phyloP scores from a whole-genome alignment of 2,888 invertebrate species.

The Apamea monoglypha region DNA sequence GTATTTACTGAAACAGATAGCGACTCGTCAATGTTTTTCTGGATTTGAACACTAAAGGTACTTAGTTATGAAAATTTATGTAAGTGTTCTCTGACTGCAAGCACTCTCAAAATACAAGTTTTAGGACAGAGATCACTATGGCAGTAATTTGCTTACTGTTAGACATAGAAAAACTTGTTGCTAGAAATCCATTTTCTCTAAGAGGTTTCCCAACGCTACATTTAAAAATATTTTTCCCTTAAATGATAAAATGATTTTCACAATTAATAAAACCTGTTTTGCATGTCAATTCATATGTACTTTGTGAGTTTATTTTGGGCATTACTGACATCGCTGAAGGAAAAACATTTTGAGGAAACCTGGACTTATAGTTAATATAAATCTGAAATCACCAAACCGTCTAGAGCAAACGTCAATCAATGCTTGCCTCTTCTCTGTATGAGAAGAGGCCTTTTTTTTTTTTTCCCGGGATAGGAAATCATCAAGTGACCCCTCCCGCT shows the following conservation, averaged over 20 bases:
- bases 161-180: neutral
- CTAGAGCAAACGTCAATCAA: too few relatives aligned
- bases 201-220: neutral
- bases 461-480: too few relatives aligned
- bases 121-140: neutral
- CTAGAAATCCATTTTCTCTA: neutral
- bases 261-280: neutral
- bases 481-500: too few relatives aligned
- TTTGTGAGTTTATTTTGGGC: too few relatives aligned
- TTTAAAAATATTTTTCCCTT: neutral
- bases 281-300: too few relatives aligned
- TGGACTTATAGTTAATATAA: too few relatives aligned
- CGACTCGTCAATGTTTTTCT: neutral
- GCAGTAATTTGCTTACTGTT: neutral
- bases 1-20: slow-evolving; percentile 9
- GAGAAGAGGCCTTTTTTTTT: too few relatives aligned
- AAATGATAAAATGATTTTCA: neutral
- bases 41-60: neutral
- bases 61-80: neutral
- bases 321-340: too few relatives aligned
- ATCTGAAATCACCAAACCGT: too few relatives aligned
- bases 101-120: neutral
- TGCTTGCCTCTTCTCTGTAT: too few relatives aligned
- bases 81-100: neutral
- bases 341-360: too few relatives aligned